phyloP scores from a whole-genome alignment of 2,797 vertebrate genomes.

The Lerista edwardsae region DNA sequence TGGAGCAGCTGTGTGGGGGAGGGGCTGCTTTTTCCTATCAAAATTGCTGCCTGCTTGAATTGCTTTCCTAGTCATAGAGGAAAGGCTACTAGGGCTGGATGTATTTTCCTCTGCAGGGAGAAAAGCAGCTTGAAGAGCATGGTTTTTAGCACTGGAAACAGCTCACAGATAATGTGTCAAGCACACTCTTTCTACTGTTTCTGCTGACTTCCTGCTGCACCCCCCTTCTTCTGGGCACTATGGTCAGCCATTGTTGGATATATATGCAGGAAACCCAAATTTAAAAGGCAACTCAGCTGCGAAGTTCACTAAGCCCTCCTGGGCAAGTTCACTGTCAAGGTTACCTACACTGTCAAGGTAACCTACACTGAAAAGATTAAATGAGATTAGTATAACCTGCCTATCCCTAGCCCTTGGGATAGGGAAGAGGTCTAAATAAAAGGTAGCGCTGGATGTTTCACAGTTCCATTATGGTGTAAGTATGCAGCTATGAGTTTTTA shows the following conservation, averaged over 20 bases:
- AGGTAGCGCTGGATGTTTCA: neutral
- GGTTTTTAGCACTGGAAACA: neutral
- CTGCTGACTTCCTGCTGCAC: neutral
- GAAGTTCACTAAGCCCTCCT: neutral
- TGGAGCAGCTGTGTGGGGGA: neutral
- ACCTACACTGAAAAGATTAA: neutral
- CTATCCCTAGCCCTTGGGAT: neutral
- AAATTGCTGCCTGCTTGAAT: neutral
- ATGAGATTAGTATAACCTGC: neutral
- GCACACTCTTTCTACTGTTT: neutral
- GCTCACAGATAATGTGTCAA: neutral
- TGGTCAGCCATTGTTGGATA: neutral
- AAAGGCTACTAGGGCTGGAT: neutral
- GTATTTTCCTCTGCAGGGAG: neutral
- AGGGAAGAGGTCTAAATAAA: neutral
- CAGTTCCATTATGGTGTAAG: neutral
- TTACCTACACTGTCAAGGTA: conserved; percentile 11
- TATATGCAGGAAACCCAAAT: neutral
- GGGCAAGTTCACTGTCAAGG: conserved; percentile 11
- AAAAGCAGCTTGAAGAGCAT: neutral
- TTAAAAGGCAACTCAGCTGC: neutral
- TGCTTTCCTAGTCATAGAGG: neutral
- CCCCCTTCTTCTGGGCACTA: too few species aligned
- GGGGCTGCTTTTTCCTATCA: neutral
- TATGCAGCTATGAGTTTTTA: neutral